Base-by-base conservation (phyloP, 1,140 invertebrate genomes). In the Pemphigus obesinymphae region DNA sequence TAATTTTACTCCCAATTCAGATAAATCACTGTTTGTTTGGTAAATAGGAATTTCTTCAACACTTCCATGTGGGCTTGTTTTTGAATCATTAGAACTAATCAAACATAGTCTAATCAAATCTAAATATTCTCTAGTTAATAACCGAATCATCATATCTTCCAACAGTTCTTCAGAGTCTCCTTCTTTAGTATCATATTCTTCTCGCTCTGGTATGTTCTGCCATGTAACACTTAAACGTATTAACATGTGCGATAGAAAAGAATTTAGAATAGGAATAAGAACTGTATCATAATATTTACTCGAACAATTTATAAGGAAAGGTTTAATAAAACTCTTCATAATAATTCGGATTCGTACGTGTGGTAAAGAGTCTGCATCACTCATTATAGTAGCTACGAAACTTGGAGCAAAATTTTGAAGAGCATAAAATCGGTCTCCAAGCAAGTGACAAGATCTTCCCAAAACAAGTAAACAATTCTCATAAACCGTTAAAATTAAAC, bases 71-170 rank as follows among this genome's bases (percentile, higher is more conserved):
- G 10, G 76, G n/a, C 82, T 48, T 82, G 84, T 68, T 85, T 83
- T 73, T 84, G 83, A 23, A 75, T 83, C 76, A 37, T 82, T 66
- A 76, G 89, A 89, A 48, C 90, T 89, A 45, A 91, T 88, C 0
- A 91, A 85, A 8, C 88, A 88, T 17, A 93, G 91, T 88, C 93
- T 94, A 0, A 97, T 86, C 1, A 96, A 90, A 83, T 96, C 94
- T 8, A 97, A 86, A 85, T 96, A 95, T 87, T 97, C 95, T 83
- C 94, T 89, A 0, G 94, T 95, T n/a, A 96, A 86, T 82, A 94
- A 92, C 63, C 95, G 88, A 81, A 95, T 94, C 5, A 97, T 88
- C 88, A 96, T 95, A 85, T 97, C 95, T 85, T 96, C 94, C 0
- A 97, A 88, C 2, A 97, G 92, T 88, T 97, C 95, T 86, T 90